Conservation (phyloP, 2,113 vertebrate genomes). For the Progne subis region DNA sequence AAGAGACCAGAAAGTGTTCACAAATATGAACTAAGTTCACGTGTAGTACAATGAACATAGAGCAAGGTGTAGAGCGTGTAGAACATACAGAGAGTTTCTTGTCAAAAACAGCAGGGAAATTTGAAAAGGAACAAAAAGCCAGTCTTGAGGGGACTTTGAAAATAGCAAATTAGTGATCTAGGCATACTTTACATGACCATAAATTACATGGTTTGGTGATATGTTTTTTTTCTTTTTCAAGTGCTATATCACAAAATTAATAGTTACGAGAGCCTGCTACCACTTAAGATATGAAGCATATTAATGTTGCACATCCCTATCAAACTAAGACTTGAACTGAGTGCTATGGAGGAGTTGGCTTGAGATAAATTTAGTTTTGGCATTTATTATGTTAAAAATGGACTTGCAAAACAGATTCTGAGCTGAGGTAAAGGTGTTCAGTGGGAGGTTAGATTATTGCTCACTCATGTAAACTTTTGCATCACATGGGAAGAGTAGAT, state of each 20-base stretch:
- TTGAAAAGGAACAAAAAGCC: neutral
- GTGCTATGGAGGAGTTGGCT: neutral
- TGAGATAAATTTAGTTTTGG: neutral
- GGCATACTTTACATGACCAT: neutral
- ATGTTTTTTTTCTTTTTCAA: neutral
- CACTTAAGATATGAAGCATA: neutral
- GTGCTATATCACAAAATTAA: neutral
- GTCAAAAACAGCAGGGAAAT: neutral
- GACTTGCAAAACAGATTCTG: neutral
- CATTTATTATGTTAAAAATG: neutral
- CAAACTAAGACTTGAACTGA: neutral
- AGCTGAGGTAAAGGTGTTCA: neutral
- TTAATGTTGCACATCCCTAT: neutral
- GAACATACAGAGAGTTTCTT: neutral
- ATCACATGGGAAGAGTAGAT: neutral
- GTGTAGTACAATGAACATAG: neutral
- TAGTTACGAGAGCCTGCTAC: neutral
- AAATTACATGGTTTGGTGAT: neutral
- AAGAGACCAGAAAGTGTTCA: neutral
- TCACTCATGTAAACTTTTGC: neutral
- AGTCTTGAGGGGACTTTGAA: neutral
- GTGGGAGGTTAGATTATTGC: neutral
- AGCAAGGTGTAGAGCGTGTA: neutral
- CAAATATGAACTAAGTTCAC: neutral
- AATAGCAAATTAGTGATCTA: neutral